A percentile compares a stretch with the other conserved stretches of the same genome.
Conservation (phyloP, 2,113 vertebrate species). For the Coturnix japonica region DNA sequence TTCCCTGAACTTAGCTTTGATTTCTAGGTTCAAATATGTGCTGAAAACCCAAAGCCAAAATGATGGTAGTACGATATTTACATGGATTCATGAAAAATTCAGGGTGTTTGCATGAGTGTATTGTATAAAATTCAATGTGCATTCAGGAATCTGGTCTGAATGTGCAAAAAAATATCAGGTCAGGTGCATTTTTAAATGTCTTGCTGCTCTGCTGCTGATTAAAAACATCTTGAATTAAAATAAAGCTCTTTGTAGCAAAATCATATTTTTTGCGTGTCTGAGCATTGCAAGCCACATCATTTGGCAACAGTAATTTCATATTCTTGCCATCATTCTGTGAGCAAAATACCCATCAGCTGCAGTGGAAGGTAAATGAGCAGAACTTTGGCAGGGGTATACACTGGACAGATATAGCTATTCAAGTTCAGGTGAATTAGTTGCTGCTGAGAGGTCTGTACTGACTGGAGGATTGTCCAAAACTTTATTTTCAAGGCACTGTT, state of each 20-base stretch:
- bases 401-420: background rate
- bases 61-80: background rate
- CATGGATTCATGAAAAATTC: slow-evolving; percentile 1
- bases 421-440: background rate
- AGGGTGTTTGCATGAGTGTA: background rate
- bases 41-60: slow-evolving; percentile 20
- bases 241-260: background rate
- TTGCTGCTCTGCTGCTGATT: background rate
- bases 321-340: background rate
- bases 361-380: background rate
- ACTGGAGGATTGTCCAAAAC: background rate
- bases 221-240: background rate
- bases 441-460: background rate
- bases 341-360: background rate
- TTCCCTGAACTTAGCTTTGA: slow-evolving; percentile 28
- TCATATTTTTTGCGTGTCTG: background rate
- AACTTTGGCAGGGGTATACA: background rate
- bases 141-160: slow-evolving; percentile 5
- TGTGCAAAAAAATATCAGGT: background rate
- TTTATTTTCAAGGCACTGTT: fast-evolving
- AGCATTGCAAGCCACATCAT: background rate
- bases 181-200: background rate
- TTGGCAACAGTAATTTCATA: background rate
- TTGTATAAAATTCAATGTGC: slow-evolving; percentile 3
- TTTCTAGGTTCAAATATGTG: slow-evolving; percentile 18